Conservation (phyloP, 2,797 vertebrate species). For the Hoplostethus mediterraneus region DNA sequence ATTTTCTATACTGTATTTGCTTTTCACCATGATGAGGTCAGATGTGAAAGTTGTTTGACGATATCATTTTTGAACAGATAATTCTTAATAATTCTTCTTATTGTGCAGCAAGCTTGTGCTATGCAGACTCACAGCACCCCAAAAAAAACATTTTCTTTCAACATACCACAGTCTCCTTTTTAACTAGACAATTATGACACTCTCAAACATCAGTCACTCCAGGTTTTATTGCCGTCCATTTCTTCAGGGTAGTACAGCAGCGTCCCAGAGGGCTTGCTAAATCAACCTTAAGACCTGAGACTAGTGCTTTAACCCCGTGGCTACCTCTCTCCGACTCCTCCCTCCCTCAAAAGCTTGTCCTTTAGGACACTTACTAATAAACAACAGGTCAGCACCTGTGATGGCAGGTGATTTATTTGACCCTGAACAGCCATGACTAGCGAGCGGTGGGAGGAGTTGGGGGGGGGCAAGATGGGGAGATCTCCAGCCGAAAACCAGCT, state of each 20-base stretch:
- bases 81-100: neutral
- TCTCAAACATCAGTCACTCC: conserved; percentile 73
- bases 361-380: conserved; percentile 83
- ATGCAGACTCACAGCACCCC: conserved; percentile 22
- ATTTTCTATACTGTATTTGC: too few species aligned
- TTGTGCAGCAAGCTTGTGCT: conserved; percentile 8
- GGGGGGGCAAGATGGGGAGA: conserved; percentile 63
- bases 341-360: conserved; percentile 71
- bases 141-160: conserved; percentile 31
- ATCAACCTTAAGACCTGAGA: conserved; percentile 78
- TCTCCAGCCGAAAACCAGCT: conserved; percentile 68
- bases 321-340: conserved; percentile 70
- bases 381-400: conserved; percentile 86
- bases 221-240: conserved; percentile 74
- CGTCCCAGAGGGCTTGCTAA: conserved; percentile 76
- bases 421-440: conserved; percentile 70
- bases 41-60: neutral
- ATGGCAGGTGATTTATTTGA: conserved; percentile 85
- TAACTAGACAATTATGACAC: conserved; percentile 74
- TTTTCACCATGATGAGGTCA: neutral
- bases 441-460: conserved; percentile 15
- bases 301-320: conserved; percentile 76
- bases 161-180: conserved; percentile 53
- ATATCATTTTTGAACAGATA: conserved; percentile 16
- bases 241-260: conserved; percentile 75